These are phyloP conservation scores for Spinus pinus DNA, from an alignment of 2,797 vertebrate genomes.

Conservation along the genomic window DNA sequence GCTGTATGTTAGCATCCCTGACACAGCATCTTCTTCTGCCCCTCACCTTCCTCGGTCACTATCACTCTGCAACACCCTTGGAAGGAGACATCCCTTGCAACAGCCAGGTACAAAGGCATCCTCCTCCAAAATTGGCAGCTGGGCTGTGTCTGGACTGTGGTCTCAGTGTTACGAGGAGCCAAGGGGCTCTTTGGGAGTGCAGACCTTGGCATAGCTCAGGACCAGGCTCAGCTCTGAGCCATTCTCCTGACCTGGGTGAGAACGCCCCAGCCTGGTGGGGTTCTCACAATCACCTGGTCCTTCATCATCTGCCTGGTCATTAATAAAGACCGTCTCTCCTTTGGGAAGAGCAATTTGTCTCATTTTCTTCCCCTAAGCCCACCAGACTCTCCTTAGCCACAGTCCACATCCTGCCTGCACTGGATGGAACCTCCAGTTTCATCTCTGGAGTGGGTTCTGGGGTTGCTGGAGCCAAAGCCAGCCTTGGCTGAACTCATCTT, in stretches of 20 bases:
- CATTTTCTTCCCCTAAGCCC: not conserved
- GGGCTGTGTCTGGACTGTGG: not conserved
- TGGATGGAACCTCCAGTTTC: not conserved
- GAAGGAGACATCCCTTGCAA: not conserved
- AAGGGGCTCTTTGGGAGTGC: not conserved
- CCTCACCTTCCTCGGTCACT: not conserved
- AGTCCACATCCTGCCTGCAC: accelerated
- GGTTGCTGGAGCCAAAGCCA: not conserved
- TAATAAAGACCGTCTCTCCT: conserved; percentile 5
- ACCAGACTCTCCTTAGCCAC: not conserved
- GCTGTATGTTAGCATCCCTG: accelerated
- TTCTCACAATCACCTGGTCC: not conserved
- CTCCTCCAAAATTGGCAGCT: not conserved
- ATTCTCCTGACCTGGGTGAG: accelerated
- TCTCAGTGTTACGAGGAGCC: accelerated
- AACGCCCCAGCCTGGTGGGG: accelerated
- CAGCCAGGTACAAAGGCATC: not conserved
- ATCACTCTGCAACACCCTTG: accelerated
- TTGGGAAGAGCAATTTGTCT: not conserved
- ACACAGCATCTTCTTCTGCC: not conserved
- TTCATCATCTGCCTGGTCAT: accelerated
- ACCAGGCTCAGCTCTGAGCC: not conserved
- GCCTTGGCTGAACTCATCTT: not conserved
- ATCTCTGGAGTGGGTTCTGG: not conserved
- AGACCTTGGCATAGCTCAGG: not conserved